Base-by-base conservation (phyloP, 2,888 invertebrate genomes). In the Cactoblastis cactorum region DNA sequence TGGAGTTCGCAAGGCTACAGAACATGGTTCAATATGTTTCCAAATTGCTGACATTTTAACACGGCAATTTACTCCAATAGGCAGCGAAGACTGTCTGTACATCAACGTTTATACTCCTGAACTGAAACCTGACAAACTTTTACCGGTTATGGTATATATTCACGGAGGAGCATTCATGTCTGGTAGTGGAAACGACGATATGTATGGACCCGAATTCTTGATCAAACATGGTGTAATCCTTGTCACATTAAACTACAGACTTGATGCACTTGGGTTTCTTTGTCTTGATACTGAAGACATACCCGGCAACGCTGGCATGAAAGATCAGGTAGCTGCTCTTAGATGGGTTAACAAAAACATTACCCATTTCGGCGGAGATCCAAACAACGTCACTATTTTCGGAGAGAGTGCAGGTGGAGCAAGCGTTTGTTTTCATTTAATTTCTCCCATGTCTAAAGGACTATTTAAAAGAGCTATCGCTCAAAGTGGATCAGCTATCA, bases 401-500 rank as follows among this genome's bases (percentile, higher is more conserved):
- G 79, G 81, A 3, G 71, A 77, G 49, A 81, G 82, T 47, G 74
- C 77, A 15, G 81, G 78, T 0, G 77, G 59, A 0, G 69, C 59
- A 0, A 62, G 69, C 38, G 67, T 71, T 0, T 56, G 63, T 0
- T 69, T 63, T 35, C 80, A 79, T 38, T 51, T 77, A 4, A 47
- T 79, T 9, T 82, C 82, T 2, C 79, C 82, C 0, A 73, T 81
- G 73, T 69, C 72, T 0, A 75, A 74, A 62, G 77, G 74, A 0
- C 64, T 83, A 1, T 81, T 81, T 38, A 69, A 69, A 28, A 72
- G 67, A 55, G 80, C 90, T 1, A 94, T 95, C 33, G 87, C 92
- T 0, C 93, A 94, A 67, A 94, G 94, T 63, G 94, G 95, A 0
- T 91, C 91, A 0, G 87, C 91, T 6, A 77, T 91, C 15, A 86